Base-by-base conservation (phyloP, 2,113 vertebrate species). In the Periophthalmus modestus region DNA sequence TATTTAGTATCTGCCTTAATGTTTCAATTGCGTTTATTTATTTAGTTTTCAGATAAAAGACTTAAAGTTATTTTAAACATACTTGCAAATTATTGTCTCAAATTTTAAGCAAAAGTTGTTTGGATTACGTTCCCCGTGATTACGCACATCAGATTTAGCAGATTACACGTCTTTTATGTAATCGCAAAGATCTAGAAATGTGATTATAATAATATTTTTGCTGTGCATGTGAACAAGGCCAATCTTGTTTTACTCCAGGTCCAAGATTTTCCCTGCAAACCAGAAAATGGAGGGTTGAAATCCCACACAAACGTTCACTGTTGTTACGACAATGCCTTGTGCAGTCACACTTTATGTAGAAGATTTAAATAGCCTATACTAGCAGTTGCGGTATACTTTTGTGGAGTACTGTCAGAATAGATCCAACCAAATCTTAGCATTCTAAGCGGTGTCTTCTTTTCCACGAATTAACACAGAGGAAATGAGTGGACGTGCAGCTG, bases 401-500 rank as follows among this genome's bases (percentile, higher is more conserved):
- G 19, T 10, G 6, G 52, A 55, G 7, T 28, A 34, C 59, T 28
- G 2, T 62, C 18, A 18, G 59, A 34, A 18, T 18, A 34, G 15
- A 4, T 4, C 24, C 59, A 34, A 34, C 28, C 28, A 15, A 1
- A 28, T 15, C 5, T 28, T 6, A 61, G 12, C 23, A 23, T 21
- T 10, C n/a, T 7, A 62, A 62, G 28, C 7, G 75, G 47, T 74
- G 74, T 77, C 80, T 75, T 77, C 61, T 66, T 78, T 66, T 74
- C 71, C 80, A 66, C 48, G 78, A 79, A 87, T 90, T 91, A 87
- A 24, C 69, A 71, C 72, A 9, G 72, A 89, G 89, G 87, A 91
- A 88, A 90, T 89, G 81, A 92, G 77, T 90, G 76, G 83, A 66
- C 63, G 71, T 65, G 55, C 39, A 62, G 72, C 34, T 77, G 46